Conservation (phyloP, 1,140 invertebrate species). For the Drosophila equinoxialis region DNA sequence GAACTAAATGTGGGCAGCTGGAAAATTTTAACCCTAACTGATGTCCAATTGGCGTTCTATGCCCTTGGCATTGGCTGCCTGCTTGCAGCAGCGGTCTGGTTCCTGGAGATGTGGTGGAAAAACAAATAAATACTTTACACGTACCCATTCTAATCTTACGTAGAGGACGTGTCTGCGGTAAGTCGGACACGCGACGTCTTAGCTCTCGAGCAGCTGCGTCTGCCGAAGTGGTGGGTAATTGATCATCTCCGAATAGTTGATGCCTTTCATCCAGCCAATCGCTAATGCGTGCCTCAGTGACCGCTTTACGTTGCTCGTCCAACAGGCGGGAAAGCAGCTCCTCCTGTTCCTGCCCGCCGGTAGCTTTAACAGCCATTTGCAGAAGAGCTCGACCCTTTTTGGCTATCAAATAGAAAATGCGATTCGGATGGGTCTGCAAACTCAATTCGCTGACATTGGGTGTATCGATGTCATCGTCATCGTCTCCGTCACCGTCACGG, state of each 20-base stretch:
- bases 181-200: slow-evolving; percentile 17
- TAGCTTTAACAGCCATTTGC: slow-evolving; percentile 74
- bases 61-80: slow-evolving; percentile 57
- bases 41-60: slow-evolving; percentile 76
- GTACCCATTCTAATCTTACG: slow-evolving; percentile 40
- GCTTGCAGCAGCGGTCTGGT: slow-evolving; percentile 32
- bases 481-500: slow-evolving; percentile 29
- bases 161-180: slow-evolving; percentile 9
- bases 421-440: slow-evolving; percentile 71
- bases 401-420: slow-evolving; percentile 80
- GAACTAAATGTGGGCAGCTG: slow-evolving; percentile 49
- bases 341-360: slow-evolving; percentile 54
- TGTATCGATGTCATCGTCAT: slow-evolving; percentile 32
- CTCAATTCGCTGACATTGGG: slow-evolving; percentile 68
- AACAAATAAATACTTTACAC: slow-evolving; percentile 20
- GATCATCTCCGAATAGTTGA: slow-evolving; percentile 60
- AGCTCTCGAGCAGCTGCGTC: slow-evolving; percentile 60
- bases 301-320: slow-evolving; percentile 57
- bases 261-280: slow-evolving; percentile 70
- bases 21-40: slow-evolving; percentile 69
- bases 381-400: slow-evolving; percentile 75
- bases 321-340: slow-evolving; percentile 52
- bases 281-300: slow-evolving; percentile 54
- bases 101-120: slow-evolving; percentile 36
- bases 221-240: slow-evolving; percentile 66